Conservation (phyloP, 2,888 invertebrate genomes). For the Dryobota labecula region DNA sequence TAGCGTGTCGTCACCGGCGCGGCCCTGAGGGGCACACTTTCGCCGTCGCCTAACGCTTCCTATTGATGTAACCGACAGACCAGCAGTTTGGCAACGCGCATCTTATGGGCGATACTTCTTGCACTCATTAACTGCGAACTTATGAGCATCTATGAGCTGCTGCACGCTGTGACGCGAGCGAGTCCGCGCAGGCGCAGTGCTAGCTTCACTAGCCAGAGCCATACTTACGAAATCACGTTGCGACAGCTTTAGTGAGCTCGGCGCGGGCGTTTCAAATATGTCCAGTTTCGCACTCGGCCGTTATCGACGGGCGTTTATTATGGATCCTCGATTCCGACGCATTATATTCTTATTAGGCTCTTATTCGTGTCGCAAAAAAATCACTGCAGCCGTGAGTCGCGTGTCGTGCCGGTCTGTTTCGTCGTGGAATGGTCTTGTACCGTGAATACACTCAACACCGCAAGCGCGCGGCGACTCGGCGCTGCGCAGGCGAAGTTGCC, state of each 20-base stretch:
- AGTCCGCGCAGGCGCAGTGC: background rate
- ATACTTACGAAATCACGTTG: background rate
- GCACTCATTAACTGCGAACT: background rate
- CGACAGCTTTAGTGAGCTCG: conserved; percentile 26
- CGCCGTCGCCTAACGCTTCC: conserved; percentile 16
- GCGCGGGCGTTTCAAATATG: background rate
- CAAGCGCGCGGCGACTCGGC: too few relatives aligned
- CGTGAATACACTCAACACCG: too few relatives aligned
- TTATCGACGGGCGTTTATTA: conserved; percentile 1
- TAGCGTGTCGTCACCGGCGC: conserved; percentile 10
- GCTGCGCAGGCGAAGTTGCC: too few relatives aligned
- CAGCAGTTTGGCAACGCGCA: conserved; percentile 16
- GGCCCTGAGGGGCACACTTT: conserved; percentile 7
- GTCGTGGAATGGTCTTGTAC: background rate
- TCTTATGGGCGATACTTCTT: background rate
- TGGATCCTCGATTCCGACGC: background rate
- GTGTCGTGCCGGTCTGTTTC: background rate
- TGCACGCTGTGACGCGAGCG: background rate
- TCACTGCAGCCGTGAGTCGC: background rate
- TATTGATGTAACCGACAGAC: conserved; percentile 31
- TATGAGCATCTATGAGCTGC: background rate
- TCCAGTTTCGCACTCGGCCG: conserved; percentile 6
- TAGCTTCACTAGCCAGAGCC: background rate
- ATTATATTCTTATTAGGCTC: conserved; percentile 45
- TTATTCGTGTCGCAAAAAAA: conserved; percentile 5